A percentile compares a stretch with the other conserved stretches of the same genome.
These are phyloP conservation scores for Teleopsis dalmanni DNA, from an alignment of 1,140 invertebrate genomes.

Conservation along the genomic window DNA sequence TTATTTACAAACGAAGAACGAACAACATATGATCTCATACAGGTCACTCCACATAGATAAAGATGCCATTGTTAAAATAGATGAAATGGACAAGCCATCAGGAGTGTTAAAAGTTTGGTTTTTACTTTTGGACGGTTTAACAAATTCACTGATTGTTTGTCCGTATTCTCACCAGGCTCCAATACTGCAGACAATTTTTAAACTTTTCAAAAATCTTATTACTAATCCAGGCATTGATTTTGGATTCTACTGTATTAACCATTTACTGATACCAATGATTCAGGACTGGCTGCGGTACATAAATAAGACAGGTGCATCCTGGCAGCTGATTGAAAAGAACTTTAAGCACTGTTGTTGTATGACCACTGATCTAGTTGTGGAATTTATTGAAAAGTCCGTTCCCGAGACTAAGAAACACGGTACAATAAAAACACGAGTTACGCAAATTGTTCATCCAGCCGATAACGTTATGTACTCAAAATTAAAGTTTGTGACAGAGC, in stretches of 20 bases:
- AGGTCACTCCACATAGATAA: conserved; percentile 49
- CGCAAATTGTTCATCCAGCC: conserved; percentile 35
- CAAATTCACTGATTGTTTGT: conserved; percentile 71
- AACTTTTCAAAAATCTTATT: conserved; percentile 67
- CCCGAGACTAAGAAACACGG: conserved; percentile 26
- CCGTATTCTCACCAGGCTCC: conserved; percentile 78
- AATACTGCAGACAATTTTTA: conserved; percentile 78
- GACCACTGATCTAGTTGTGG: conserved; percentile 82
- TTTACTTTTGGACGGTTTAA: conserved; percentile 79
- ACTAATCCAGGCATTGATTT: conserved; percentile 74
- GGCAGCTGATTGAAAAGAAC: conserved; percentile 70
- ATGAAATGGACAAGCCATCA: conserved; percentile 68
- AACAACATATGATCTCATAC: conserved; percentile 49
- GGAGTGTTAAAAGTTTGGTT: conserved; percentile 88
- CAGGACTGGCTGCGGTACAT: conserved; percentile 81
- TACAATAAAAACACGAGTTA: conserved; percentile 29
- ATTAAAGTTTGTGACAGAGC: conserved; percentile 36
- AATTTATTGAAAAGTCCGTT: conserved; percentile 53
- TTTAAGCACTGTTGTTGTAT: conserved; percentile 91
- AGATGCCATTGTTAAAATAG: conserved; percentile 51
- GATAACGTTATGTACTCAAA: conserved; percentile 40
- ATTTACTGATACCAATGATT: conserved; percentile 78
- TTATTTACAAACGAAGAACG: conserved; percentile 42
- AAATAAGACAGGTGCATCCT: conserved; percentile 57
- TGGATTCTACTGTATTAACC: conserved; percentile 83